phyloP scores from a whole-genome alignment of 2,888 invertebrate species.

The Ptychoptera albimana region DNA sequence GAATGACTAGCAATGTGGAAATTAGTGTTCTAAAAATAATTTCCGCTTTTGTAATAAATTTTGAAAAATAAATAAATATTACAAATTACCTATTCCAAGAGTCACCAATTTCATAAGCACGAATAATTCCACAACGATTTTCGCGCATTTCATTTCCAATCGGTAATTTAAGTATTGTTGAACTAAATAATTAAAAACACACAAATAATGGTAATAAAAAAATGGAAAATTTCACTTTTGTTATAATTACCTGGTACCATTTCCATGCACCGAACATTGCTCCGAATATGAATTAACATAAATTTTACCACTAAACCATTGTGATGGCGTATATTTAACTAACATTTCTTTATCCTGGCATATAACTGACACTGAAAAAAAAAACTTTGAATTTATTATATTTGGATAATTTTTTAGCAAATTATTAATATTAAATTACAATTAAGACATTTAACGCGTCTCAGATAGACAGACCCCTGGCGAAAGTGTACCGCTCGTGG shows the following conservation, averaged over 20 bases:
- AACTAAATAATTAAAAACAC: conserved; percentile 7
- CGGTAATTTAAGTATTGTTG: conserved; percentile 19
- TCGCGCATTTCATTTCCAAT: conserved; percentile 28
- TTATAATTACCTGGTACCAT: conserved; percentile 22
- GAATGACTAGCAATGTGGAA: conserved; percentile 61
- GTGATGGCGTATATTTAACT: conserved; percentile 46
- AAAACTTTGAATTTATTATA: conserved; percentile 6
- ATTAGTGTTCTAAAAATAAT: conserved; percentile 46
- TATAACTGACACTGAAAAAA: conserved; percentile 52
- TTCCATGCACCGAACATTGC: conserved; percentile 46
- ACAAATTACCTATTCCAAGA: conserved; percentile 1
- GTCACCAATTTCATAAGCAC: conserved; percentile 26
- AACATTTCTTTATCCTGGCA: conserved; percentile 56
- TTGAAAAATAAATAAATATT: neutral
- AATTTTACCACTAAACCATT: conserved; percentile 51
- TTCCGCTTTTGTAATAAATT: conserved; percentile 2
- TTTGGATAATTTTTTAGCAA: neutral
- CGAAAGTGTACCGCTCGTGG: conserved; percentile 47
- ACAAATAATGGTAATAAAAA: neutral
- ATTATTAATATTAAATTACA: conserved; percentile 36
- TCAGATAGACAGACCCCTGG: conserved; percentile 51
- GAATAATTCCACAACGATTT: conserved; percentile 26
- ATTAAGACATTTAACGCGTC: conserved; percentile 69
- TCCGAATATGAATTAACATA: conserved; percentile 69
- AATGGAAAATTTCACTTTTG: neutral